phyloP scores from a whole-genome alignment of 2,797 vertebrate genomes.

The Catharus ustulatus region DNA sequence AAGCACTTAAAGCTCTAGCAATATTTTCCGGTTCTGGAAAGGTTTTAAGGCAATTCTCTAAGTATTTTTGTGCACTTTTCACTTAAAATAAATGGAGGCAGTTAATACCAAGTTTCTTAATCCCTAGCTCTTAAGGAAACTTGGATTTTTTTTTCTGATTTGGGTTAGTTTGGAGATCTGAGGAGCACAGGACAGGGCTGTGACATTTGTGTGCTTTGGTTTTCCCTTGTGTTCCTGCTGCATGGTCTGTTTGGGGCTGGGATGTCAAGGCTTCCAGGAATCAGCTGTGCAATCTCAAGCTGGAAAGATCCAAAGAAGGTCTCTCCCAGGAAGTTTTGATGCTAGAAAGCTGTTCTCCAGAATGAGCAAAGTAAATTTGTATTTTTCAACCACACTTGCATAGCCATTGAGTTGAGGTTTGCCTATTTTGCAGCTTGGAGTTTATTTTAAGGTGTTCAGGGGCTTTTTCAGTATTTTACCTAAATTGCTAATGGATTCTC shows the following conservation, averaged over 20 bases:
- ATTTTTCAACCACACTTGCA: not conserved
- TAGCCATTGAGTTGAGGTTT: not conserved
- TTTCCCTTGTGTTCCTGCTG: not conserved
- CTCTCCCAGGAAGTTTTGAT: not conserved
- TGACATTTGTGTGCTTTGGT: not conserved
- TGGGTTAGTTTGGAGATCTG: not conserved
- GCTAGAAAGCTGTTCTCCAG: not conserved
- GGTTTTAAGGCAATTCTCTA: not conserved
- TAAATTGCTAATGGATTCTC: not conserved
- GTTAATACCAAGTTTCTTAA: not conserved
- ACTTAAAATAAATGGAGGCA: not conserved
- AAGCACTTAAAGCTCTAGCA: not conserved
- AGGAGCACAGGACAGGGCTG: not conserved
- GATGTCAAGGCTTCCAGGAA: not conserved
- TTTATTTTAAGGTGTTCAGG: not conserved
- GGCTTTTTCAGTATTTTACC: not conserved
- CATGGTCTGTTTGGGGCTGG: accelerated
- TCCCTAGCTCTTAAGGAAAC: not conserved
- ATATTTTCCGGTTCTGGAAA: not conserved
- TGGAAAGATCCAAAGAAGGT: not conserved
- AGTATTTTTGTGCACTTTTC: not conserved
- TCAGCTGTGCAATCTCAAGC: not conserved
- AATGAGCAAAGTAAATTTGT: not conserved
- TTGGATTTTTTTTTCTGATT: not conserved
- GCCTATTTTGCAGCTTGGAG: not conserved